phyloP scores from a whole-genome alignment of 2,113 vertebrate genomes.

The Macrotus californicus region DNA sequence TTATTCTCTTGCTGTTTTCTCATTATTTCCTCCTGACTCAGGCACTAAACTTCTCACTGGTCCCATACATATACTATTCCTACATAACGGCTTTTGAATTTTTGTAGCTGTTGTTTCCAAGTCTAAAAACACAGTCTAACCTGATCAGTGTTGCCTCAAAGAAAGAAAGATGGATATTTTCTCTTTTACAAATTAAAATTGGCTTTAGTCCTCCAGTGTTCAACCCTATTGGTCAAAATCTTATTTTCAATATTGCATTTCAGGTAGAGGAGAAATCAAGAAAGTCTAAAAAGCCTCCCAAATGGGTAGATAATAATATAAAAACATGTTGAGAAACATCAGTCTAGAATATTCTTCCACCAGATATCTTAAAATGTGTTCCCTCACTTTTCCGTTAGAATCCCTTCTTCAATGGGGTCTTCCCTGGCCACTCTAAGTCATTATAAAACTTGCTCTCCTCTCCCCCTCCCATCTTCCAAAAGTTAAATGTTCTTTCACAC shows the following conservation, averaged over 20 bases:
- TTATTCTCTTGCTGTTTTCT: neutral
- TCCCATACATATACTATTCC: fast-evolving
- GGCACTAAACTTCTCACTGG: neutral
- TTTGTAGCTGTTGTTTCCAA: neutral
- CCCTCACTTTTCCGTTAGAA: neutral
- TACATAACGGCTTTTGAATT: neutral
- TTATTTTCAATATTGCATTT: neutral
- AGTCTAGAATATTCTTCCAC: neutral
- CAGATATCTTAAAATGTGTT: neutral
- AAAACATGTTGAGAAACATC: neutral
- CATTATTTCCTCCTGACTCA: neutral
- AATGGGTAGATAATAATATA: neutral
- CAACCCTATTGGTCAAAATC: neutral
- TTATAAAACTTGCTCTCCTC: neutral
- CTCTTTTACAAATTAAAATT: neutral
- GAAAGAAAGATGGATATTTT: neutral
- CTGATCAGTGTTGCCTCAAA: too few relatives aligned
- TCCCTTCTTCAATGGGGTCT: neutral
- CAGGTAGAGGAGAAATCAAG: neutral
- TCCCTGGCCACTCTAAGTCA: neutral
- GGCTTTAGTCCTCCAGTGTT: neutral
- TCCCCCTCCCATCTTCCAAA: neutral
- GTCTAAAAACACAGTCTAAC: neutral
- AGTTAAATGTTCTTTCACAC: neutral
- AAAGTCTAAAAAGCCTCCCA: neutral